Evolutionary conservation across 2,888 invertebrate species (phyloP).

Genomic region (Lacanobia wlatinum): DNA sequence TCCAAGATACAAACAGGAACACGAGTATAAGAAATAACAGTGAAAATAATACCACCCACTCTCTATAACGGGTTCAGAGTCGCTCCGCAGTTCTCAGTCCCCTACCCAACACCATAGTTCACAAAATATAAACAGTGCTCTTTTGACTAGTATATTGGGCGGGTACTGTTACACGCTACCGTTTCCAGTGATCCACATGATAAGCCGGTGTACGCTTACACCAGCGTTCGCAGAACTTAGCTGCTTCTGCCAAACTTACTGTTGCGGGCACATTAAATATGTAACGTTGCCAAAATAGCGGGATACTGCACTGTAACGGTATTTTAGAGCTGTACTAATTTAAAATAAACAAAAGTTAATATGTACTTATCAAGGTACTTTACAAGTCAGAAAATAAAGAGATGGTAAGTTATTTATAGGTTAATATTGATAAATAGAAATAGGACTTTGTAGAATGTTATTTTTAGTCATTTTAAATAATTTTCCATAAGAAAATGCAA

Average conservation of each 20-base stretch:
- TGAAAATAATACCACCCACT: not conserved
- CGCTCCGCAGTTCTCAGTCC: slow-evolving; percentile 52
- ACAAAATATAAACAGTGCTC: slow-evolving; percentile 82
- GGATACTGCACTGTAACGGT: slow-evolving; percentile 40
- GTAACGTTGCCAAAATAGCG: slow-evolving; percentile 57
- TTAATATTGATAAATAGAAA: no score
- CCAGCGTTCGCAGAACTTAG: slow-evolving; percentile 62
- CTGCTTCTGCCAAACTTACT: slow-evolving; percentile 56
- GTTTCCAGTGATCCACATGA: slow-evolving; percentile 78
- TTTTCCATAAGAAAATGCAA: no score
- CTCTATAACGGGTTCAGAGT: not conserved
- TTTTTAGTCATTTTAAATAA: no score
- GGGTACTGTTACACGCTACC: slow-evolving; percentile 77
- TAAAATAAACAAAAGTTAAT: not conserved
- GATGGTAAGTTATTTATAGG: no score
- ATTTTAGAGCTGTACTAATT: slow-evolving; percentile 12
- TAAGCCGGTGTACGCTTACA: slow-evolving; percentile 67
- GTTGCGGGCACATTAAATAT: slow-evolving; percentile 45
- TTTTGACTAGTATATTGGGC: slow-evolving; percentile 69
- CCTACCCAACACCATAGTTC: slow-evolving; percentile 74
- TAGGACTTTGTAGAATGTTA: no score
- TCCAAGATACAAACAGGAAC: no score
- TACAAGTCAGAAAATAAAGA: no score
- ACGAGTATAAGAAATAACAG: not conserved
- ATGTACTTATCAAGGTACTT: not conserved